Percentiles rank a stretch among this genome's conserved stretches.
phyloP scores from a whole-genome alignment of 2,113 vertebrate genomes.

The Gymnorhina tibicen region DNA sequence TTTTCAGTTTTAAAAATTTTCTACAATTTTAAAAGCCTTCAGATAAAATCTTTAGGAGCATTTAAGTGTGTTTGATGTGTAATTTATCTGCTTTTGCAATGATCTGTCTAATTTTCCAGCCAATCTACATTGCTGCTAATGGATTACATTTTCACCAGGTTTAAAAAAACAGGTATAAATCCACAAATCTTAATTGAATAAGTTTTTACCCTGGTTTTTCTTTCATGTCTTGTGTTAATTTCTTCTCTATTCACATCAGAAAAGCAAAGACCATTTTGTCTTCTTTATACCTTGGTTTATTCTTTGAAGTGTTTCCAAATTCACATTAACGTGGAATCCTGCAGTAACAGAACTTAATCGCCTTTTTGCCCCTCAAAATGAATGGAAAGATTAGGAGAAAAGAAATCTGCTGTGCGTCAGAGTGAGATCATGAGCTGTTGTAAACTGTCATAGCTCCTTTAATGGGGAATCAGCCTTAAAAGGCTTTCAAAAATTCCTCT shows the following conservation, averaged over 20 bases:
- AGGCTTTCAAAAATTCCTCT: not conserved
- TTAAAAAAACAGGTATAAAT: not conserved
- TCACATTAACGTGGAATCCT: not conserved
- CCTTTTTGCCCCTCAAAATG: not conserved
- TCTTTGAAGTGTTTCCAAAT: constrained; percentile 14
- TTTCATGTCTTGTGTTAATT: not conserved
- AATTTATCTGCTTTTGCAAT: not conserved
- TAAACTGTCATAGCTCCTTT: not conserved
- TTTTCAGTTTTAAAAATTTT: not conserved
- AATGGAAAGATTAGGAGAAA: not conserved
- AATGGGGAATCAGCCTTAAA: not conserved
- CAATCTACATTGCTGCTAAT: not conserved
- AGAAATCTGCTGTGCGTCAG: not conserved
- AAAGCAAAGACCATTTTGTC: not conserved
- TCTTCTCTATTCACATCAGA: not conserved
- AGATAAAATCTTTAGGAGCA: not conserved
- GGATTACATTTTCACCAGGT: not conserved
- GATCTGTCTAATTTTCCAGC: not conserved
- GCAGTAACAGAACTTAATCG: not conserved
- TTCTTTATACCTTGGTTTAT: not conserved
- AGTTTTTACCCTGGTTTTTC: not conserved
- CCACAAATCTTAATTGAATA: not conserved
- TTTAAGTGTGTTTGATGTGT: not conserved
- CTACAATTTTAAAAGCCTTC: not conserved
- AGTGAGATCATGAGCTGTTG: not conserved